Evolutionary conservation across 2,797 vertebrate species (phyloP), one percentile per base, ranked within the genome.

Genomic region (Todus mexicanus): DNA sequence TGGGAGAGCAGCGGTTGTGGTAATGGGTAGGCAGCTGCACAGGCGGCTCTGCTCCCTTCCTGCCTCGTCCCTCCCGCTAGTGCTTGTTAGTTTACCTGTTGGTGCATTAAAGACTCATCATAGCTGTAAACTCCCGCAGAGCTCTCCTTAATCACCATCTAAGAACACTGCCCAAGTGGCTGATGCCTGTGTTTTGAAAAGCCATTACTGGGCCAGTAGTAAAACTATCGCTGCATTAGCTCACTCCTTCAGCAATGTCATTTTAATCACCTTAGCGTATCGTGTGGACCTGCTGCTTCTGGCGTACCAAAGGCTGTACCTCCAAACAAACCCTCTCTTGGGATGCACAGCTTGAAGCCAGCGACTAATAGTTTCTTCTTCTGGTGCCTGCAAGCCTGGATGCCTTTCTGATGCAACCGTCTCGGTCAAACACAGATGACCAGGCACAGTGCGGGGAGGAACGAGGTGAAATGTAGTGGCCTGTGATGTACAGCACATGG

Each of bases 41-140:
- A 45, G 77, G 47, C 80, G 73, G 84, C 64, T 61, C 80, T 59
- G 73, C 37, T 82, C 77, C 74, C 29, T 56, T 70, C 81, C 60
- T 63, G 85, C 83, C 59, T 90, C 0, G 0, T 15, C 69, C 73
- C 54, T 93, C 74, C 74, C 56, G 54, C 60, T 8, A 27, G 68
- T 42, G 43, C 69, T 82, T 66, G 51, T 84, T 76, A n/a, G 15
- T 84, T 90, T 84, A 84, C 89, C 80, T 93, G 64, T 57, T 82
- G 78, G 89, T 38, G 57, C 60, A 87, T 90, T 95, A 87, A 94
- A 92, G 64, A 16, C 90, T 87, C 92, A 79, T 87, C 77, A 82
- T 10, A 75, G 71, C 88, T 78, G 60, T n/a, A 56, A 61, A 57
- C 75, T 89, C 84, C 86, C 1, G 22, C 74, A 76, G 90, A 93